Evolutionary conservation across 2,888 invertebrate genomes (phyloP).

Genomic region (Xanthia icteritia): DNA sequence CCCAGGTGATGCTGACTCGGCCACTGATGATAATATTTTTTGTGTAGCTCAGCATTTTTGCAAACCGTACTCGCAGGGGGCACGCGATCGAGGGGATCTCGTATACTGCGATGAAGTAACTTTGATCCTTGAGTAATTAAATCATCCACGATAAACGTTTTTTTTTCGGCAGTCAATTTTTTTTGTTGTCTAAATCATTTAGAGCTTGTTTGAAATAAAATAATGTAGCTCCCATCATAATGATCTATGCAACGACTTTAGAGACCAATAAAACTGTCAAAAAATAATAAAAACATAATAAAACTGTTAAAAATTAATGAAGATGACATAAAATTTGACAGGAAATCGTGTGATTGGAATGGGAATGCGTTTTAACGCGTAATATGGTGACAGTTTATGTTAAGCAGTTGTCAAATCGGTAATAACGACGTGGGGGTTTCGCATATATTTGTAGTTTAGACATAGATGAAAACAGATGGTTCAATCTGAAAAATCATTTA

Average conservation of each 20-base stretch:
- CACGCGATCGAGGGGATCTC: constrained; percentile 70
- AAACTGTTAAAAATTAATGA: constrained; percentile 28
- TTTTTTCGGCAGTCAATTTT: neutral
- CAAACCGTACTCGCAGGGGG: constrained; percentile 72
- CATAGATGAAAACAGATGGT: no score
- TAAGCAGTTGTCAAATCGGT: constrained; percentile 20
- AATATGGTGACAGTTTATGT: constrained; percentile 40
- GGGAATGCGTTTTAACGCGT: constrained; percentile 21
- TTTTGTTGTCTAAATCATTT: neutral
- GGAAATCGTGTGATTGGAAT: constrained; percentile 20
- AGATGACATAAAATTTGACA: constrained; percentile 29
- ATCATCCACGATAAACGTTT: neutral
- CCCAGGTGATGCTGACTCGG: constrained; percentile 60
- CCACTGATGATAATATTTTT: constrained; percentile 70
- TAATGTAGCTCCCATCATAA: neutral
- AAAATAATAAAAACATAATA: constrained; percentile 24
- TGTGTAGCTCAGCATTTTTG: constrained; percentile 75
- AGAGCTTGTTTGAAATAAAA: neutral
- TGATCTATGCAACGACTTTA: constrained; percentile 12
- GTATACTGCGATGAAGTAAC: constrained; percentile 57
- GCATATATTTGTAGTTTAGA: constrained; percentile 28
- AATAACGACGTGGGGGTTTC: constrained; percentile 22
- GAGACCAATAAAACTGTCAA: constrained; percentile 28
- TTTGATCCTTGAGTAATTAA: constrained; percentile 73
- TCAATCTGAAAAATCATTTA: no score